A percentile compares a stretch with the other conserved stretches of the same genome.
These are phyloP conservation scores for Acyrthosiphon pisum DNA, from an alignment of 1,140 invertebrate genomes.

Conservation along the genomic window DNA sequence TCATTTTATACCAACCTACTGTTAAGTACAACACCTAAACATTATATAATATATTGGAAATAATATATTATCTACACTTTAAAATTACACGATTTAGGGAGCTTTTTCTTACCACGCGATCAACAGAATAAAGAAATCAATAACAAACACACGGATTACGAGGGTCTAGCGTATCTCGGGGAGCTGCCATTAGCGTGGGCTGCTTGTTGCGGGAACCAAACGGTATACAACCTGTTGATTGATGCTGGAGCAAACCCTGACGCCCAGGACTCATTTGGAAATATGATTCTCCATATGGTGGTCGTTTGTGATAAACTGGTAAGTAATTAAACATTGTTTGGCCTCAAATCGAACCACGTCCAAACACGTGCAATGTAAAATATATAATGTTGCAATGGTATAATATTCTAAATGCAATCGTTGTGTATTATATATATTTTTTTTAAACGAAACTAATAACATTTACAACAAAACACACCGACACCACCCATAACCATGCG, in stretches of 20 bases:
- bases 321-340: slow-evolving; percentile 61
- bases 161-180: slow-evolving; percentile 92
- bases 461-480: no score
- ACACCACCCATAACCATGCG: no score
- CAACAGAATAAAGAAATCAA: slow-evolving; percentile 77
- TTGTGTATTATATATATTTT: no score
- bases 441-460: no score
- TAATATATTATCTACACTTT: no score
- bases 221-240: slow-evolving; percentile 95
- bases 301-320: slow-evolving; percentile 96
- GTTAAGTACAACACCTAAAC: no score
- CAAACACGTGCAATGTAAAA: no score
- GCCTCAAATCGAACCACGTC: no score
- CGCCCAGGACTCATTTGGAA: slow-evolving; percentile 88
- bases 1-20: background rate
- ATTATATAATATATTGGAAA: no score
- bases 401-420: no score
- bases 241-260: slow-evolving; percentile 93
- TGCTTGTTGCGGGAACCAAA: slow-evolving; percentile 94
- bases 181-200: slow-evolving; percentile 97
- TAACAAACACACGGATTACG: slow-evolving; percentile 87
- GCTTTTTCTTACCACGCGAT: slow-evolving; percentile 90
- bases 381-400: no score
- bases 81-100: slow-evolving; percentile 66
- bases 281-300: slow-evolving; percentile 98